A percentile compares a stretch with the other conserved stretches of the same genome.
phyloP scores from a whole-genome alignment of 2,888 invertebrate genomes.

The Pterobdella sp. region DNA sequence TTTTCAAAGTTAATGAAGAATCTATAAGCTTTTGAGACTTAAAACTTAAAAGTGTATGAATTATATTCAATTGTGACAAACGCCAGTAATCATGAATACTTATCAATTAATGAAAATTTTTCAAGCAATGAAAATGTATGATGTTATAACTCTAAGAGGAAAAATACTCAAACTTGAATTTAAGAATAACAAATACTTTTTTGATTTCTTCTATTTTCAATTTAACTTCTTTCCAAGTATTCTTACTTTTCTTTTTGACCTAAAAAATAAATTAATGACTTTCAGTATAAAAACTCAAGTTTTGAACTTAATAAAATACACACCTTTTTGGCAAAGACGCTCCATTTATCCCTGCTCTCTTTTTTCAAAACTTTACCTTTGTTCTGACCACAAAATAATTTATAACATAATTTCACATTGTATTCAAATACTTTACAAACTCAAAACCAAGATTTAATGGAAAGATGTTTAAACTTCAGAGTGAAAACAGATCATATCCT shows the following conservation, averaged over 20 bases:
- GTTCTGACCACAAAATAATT: slow-evolving; percentile 43
- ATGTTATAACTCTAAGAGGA: not conserved
- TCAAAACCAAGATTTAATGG: too few species aligned
- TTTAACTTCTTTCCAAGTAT: slow-evolving; percentile 68
- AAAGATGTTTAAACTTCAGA: not conserved
- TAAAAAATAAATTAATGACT: slow-evolving; percentile 48
- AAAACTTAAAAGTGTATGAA: too few species aligned
- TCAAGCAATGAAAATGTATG: not conserved
- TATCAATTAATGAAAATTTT: not conserved
- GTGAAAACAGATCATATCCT: not conserved
- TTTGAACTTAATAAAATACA: slow-evolving; percentile 26
- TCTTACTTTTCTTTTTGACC: slow-evolving; percentile 58
- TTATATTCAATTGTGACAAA: too few species aligned
- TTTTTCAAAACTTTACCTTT: slow-evolving; percentile 74
- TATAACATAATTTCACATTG: too few species aligned
- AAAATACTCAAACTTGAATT: too few species aligned
- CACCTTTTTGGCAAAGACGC: slow-evolving; percentile 64
- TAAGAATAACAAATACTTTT: slow-evolving; percentile 27
- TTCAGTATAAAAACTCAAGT: not conserved
- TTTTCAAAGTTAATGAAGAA: too few species aligned
- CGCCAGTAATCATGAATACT: too few species aligned
- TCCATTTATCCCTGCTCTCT: slow-evolving; percentile 46
- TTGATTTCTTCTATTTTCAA: slow-evolving; percentile 56
- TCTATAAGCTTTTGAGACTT: too few species aligned
- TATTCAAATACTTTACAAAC: too few species aligned